Conservation (phyloP, 2,888 invertebrate species). For the Parasteatoda lunata region DNA sequence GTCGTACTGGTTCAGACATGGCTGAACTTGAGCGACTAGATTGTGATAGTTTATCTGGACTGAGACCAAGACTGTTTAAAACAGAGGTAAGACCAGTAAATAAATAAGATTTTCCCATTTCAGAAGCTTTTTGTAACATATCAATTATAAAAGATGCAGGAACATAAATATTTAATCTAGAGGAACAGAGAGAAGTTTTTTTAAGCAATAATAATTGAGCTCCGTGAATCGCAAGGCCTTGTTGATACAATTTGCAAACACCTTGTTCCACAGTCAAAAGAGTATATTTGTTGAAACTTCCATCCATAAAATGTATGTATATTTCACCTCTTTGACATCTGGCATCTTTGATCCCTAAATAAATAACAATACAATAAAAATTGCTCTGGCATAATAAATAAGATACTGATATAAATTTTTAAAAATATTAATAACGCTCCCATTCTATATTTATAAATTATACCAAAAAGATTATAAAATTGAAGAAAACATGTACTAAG, state of each 20-base stretch:
- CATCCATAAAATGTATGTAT: constrained; percentile 55
- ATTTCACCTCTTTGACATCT: constrained; percentile 60
- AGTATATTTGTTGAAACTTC: constrained; percentile 60
- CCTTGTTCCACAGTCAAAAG: constrained; percentile 63
- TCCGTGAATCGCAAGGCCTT: constrained; percentile 61
- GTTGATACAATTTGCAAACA: constrained; percentile 61
- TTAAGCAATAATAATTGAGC: constrained; percentile 61
- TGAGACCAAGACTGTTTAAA: constrained; percentile 53
- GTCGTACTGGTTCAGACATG: constrained; percentile 67
- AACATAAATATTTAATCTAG: constrained; percentile 56
- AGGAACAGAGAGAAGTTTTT: constrained; percentile 57
- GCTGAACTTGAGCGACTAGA: constrained; percentile 68
- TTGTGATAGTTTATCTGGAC: constrained; percentile 64
- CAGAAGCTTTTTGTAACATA: constrained; percentile 63
- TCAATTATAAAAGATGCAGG: constrained; percentile 62
- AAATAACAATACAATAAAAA: constrained; percentile 3
- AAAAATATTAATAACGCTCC: background rate
- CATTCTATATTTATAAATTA: background rate
- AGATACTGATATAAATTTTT: background rate
- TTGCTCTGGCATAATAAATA: background rate
- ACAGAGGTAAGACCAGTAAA: constrained; percentile 63
- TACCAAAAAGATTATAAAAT: too few relatives aligned
- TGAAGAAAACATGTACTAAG: background rate
- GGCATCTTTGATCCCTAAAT: constrained; percentile 56
- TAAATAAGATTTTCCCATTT: constrained; percentile 62